phyloP scores from a whole-genome alignment of 2,797 vertebrate genomes.

The Gephyroberyx darwinii region DNA sequence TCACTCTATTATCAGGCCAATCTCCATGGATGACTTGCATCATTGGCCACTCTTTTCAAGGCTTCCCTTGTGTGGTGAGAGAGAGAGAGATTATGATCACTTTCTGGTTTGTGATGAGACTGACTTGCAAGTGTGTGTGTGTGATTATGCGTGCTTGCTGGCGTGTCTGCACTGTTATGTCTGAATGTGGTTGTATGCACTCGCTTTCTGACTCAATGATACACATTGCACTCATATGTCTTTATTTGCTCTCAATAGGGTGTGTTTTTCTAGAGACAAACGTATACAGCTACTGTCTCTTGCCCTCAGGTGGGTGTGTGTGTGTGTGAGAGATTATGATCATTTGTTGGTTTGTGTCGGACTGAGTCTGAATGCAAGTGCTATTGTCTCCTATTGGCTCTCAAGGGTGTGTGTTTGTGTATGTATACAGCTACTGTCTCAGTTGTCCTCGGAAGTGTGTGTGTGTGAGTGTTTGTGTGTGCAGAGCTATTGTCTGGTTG shows the following conservation, averaged over 20 bases:
- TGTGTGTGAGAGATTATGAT: neutral
- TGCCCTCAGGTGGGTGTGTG: neutral
- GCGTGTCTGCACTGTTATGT: neutral
- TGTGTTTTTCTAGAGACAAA: no score
- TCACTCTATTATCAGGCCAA: slow-evolving; percentile 41
- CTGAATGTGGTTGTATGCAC: neutral
- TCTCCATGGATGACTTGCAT: slow-evolving; percentile 34
- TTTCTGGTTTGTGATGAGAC: no score
- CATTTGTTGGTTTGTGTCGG: no score
- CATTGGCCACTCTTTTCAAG: slow-evolving; percentile 5
- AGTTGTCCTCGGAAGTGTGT: neutral
- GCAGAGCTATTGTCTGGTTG: slow-evolving; percentile 13
- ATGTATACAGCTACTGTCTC: neutral
- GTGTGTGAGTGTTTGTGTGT: slow-evolving; percentile 19
- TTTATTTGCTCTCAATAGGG: no score
- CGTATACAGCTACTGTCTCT: no score
- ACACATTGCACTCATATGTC: no score
- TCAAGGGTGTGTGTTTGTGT: neutral
- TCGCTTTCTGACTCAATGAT: no score
- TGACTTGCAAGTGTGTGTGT: neutral
- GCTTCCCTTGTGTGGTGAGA: neutral
- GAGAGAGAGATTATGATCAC: no score
- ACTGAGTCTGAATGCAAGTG: no score
- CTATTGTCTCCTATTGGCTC: neutral
- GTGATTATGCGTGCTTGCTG: neutral